phyloP scores from a whole-genome alignment of 2,888 invertebrate species.

The Elmis aenea region DNA sequence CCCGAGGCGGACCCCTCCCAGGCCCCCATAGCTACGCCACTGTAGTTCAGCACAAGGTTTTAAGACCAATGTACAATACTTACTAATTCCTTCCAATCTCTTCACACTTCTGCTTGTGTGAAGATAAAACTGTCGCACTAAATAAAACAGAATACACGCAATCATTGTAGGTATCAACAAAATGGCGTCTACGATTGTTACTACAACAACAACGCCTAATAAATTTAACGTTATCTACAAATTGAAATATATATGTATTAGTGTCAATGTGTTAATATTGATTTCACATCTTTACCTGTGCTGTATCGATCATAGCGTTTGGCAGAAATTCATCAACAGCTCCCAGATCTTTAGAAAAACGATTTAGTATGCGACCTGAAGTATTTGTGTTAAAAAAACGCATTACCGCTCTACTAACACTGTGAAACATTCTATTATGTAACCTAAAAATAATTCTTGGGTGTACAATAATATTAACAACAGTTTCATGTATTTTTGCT shows the following conservation, averaged over 20 bases:
- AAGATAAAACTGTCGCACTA: slow-evolving; percentile 64
- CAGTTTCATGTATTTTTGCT: neutral
- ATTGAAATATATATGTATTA: slow-evolving; percentile 7
- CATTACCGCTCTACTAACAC: slow-evolving; percentile 61
- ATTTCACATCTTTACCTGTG: slow-evolving; percentile 36
- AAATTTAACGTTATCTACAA: slow-evolving; percentile 61
- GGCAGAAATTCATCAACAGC: slow-evolving; percentile 53
- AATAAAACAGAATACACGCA: slow-evolving; percentile 58
- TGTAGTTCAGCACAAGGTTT: no score
- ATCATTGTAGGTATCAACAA: slow-evolving; percentile 62
- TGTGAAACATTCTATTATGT: slow-evolving; percentile 70
- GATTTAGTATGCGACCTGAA: slow-evolving; percentile 60
- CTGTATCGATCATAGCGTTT: slow-evolving; percentile 45
- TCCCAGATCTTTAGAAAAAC: slow-evolving; percentile 68
- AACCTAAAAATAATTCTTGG: slow-evolving; percentile 55
- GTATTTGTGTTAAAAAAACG: slow-evolving; percentile 76
- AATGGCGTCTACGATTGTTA: slow-evolving; percentile 65
- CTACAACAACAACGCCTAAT: slow-evolving; percentile 70
- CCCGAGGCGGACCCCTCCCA: no score
- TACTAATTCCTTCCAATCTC: slow-evolving; percentile 66
- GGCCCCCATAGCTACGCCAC: no score
- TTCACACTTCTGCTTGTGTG: slow-evolving; percentile 71
- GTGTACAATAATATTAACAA: neutral
- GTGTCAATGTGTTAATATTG: slow-evolving; percentile 2
- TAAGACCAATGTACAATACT: slow-evolving; percentile 31